phyloP scores from a whole-genome alignment of 2,113 vertebrate genomes.

The Oceanites oceanicus region DNA sequence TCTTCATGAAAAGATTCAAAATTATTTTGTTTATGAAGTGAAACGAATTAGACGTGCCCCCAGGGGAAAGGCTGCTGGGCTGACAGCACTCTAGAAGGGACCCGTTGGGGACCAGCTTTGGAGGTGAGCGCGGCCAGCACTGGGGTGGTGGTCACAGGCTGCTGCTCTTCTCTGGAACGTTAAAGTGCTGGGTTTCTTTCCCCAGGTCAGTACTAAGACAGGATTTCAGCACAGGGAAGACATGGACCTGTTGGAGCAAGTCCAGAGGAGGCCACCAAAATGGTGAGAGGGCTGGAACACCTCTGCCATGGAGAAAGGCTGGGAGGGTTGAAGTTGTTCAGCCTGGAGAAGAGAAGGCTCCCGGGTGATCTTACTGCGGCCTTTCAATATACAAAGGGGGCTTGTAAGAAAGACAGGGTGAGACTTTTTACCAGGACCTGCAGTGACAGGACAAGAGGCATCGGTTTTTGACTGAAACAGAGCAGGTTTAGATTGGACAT shows the following conservation, averaged over 20 bases:
- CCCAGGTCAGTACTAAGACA: neutral
- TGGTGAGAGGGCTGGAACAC: neutral
- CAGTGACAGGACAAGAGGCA: neutral
- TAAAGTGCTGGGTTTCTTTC: neutral
- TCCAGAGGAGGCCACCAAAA: accelerated
- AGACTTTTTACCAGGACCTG: neutral
- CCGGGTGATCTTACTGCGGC: accelerated
- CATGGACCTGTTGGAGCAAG: accelerated
- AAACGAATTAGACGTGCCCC: neutral
- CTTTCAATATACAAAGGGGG: neutral
- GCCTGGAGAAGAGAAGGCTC: neutral
- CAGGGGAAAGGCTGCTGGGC: neutral
- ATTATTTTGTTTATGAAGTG: neutral
- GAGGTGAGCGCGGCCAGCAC: neutral
- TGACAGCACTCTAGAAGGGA: neutral
- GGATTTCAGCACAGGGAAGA: neutral
- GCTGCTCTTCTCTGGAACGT: neutral
- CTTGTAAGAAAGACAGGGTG: neutral
- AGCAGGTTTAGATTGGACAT: neutral
- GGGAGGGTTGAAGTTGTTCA: neutral
- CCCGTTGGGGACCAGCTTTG: neutral
- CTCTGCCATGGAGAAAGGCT: neutral
- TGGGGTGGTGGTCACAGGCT: too few relatives aligned
- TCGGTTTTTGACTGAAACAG: neutral
- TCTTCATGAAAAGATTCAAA: neutral